phyloP scores from a whole-genome alignment of 2,888 invertebrate species.

The Hylaea fasciaria region DNA sequence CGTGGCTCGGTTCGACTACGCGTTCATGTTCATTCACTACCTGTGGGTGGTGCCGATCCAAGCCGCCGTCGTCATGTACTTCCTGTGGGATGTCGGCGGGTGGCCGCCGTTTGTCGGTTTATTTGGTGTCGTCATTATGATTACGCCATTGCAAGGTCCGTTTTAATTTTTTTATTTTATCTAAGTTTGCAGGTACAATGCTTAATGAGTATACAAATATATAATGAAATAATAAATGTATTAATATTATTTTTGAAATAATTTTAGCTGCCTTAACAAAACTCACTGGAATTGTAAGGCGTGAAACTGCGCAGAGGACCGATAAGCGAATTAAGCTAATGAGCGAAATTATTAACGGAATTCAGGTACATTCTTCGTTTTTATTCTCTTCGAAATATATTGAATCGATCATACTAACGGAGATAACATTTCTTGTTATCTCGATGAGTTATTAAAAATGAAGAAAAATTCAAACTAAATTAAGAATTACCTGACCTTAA shows the following conservation, averaged over 20 bases:
- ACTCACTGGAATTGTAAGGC: slow-evolving; percentile 64
- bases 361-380: slow-evolving; percentile 86
- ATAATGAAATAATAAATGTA: too few species aligned
- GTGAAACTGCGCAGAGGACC: slow-evolving; percentile 89
- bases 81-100: slow-evolving; percentile 66
- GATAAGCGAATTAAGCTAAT: slow-evolving; percentile 94
- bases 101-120: slow-evolving; percentile 75
- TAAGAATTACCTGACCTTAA: background rate
- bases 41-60: slow-evolving; percentile 92
- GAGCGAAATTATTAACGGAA: slow-evolving; percentile 94
- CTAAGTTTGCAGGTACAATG: background rate
- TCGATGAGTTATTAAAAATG: too few species aligned
- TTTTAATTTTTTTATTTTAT: slow-evolving; percentile 5
- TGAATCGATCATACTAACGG: too few species aligned
- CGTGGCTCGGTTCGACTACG: slow-evolving; percentile 91
- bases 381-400: background rate
- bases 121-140: slow-evolving; percentile 80
- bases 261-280: slow-evolving; percentile 71
- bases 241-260: slow-evolving; percentile 22
- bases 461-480: too few species aligned
- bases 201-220: too few species aligned
- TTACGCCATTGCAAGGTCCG: slow-evolving; percentile 83
- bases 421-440: too few species aligned
- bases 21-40: slow-evolving; percentile 89
- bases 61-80: slow-evolving; percentile 80